Base-by-base conservation (phyloP, 2,888 invertebrate genomes). In the Xestia rhomboidea region DNA sequence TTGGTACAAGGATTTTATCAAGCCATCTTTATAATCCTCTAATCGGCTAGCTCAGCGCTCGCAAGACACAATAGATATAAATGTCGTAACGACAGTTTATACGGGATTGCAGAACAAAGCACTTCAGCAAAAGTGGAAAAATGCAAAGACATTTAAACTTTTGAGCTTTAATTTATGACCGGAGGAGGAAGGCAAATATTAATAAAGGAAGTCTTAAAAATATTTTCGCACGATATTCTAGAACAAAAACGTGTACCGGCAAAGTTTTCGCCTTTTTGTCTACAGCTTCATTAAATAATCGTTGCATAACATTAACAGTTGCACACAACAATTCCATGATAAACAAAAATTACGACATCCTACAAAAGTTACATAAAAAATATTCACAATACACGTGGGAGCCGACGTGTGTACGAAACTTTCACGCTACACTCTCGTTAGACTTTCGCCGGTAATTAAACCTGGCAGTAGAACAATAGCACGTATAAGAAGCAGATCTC, bases 381-480 rank as follows among this genome's bases (percentile, higher is more conserved):
- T 88, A 90, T 90, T 87, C 86, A 91, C 91, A 92, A 92, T 92
- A 90, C 92, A 91, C 93, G 92, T 93, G 94, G 92, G 92, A 93
- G 87, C 89, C 87, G 88, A 84, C 89, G 90, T 90, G 90, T 91
- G 91, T 91, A 91, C 90, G 87, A 90, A 92, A 95, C 95, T 95
- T 95, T 96, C 95, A 92, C 95, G 93, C 89, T 89, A 91, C 92
- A 93, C 94, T 94, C 95, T 95, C 94, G 94, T 94, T 94, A 94
- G 93, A 96, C 96, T 96, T 96, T 96, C 96, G 94, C 96, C 94
- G 87, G 93, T 96, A 96, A 96, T 96, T 96, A 96, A 95, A 94
- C 92, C 89, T 91, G 90, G 92, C 93, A 91, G 92, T 94, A 92
- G 94, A 96, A 96, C 96, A 96, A 96, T 96, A 92, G 95, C 91